A percentile compares a stretch with the other conserved stretches of the same genome.
phyloP scores from a whole-genome alignment of 2,797 vertebrate genomes.

The Myripristis murdjan region DNA sequence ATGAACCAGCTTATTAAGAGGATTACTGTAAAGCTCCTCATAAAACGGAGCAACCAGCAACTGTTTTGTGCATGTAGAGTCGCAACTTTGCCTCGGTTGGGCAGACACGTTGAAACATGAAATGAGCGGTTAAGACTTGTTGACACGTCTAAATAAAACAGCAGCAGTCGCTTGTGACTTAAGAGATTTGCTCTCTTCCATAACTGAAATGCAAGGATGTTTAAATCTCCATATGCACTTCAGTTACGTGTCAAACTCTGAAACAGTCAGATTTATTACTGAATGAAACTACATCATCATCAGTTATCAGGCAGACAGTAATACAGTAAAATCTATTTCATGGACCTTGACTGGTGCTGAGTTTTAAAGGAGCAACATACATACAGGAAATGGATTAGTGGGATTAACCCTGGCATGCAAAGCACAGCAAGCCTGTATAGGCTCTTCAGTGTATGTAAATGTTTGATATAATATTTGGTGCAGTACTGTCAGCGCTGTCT shows the following conservation, averaged over 20 bases:
- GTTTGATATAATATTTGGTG: neutral
- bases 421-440: neutral
- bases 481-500: neutral
- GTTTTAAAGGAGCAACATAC: slow-evolving; percentile 32
- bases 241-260: slow-evolving; percentile 6
- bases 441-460: neutral
- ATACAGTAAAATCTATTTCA: slow-evolving; percentile 2
- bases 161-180: slow-evolving; percentile 5
- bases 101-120: slow-evolving; percentile 43
- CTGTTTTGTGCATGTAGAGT: slow-evolving; percentile 24
- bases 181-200: slow-evolving; percentile 34
- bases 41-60: slow-evolving; percentile 19
- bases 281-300: slow-evolving; percentile 8
- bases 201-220: slow-evolving; percentile 6
- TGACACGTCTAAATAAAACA: neutral
- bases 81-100: slow-evolving; percentile 12
- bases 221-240: slow-evolving; percentile 17
- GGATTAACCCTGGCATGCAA: slow-evolving; percentile 33
- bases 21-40: slow-evolving; percentile 69
- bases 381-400: slow-evolving; percentile 32
- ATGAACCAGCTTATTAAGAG: slow-evolving; percentile 65
- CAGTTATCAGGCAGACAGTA: neutral
- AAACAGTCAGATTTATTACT: slow-evolving; percentile 30
- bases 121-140: slow-evolving; percentile 17
- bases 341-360: slow-evolving; percentile 5